Conservation (phyloP, 2,113 vertebrate species). For the Suncus etruscus region DNA sequence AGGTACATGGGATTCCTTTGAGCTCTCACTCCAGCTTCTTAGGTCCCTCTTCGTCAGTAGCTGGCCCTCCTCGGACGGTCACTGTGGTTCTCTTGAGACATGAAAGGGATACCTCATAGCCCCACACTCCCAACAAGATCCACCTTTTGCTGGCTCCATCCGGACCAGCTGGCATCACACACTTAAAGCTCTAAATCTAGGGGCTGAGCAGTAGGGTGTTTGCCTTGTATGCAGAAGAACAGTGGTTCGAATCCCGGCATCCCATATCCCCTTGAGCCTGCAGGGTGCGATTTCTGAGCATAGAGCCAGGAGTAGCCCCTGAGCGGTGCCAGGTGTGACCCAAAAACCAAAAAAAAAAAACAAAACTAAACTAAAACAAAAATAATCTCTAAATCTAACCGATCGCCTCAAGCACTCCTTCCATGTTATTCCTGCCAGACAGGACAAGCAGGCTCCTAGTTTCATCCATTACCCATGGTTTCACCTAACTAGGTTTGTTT, state of each 20-base stretch:
- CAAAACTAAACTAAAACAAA: too few relatives aligned
- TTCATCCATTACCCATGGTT: background rate
- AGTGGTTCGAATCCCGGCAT: too few relatives aligned
- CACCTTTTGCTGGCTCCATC: background rate
- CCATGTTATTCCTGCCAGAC: background rate
- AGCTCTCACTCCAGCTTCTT: too few relatives aligned
- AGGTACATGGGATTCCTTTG: background rate
- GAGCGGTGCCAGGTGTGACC: too few relatives aligned
- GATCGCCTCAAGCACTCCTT: background rate
- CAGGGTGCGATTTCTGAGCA: too few relatives aligned
- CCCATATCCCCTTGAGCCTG: too few relatives aligned
- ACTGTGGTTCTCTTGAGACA: background rate
- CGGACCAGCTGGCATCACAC: background rate
- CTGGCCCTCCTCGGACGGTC: background rate
- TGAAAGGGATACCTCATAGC: background rate
- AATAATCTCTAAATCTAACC: background rate
- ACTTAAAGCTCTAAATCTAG: too few relatives aligned
- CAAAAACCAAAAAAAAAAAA: too few relatives aligned
- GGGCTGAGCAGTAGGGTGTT: too few relatives aligned
- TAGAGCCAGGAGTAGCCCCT: too few relatives aligned
- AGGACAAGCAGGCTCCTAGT: background rate
- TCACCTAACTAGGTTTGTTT: background rate
- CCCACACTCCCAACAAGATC: background rate
- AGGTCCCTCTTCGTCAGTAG: background rate
- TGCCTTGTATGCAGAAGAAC: too few relatives aligned